Conservation (phyloP, 2,113 vertebrate genomes). For the human region GRCh38 chrX:31074501-31075000, state of each 20-base stretch:
- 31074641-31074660: not conserved
- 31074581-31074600: slow-evolving; percentile 42
- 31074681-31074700: not conserved
- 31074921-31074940: not conserved
- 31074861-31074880: not conserved
- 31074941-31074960: not conserved
- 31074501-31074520: slow-evolving; percentile 29
- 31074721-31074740: slow-evolving; percentile 22
- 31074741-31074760: slow-evolving; percentile 25
- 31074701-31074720: slow-evolving; percentile 27
- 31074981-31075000: not conserved
- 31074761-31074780: not conserved
- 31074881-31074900: not conserved
- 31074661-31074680: not conserved
- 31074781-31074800: not conserved
- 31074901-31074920: not conserved
- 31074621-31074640: slow-evolving; percentile 11
- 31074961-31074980: not conserved
- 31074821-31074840: not conserved
- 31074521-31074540: slow-evolving; percentile 28
- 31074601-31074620: slow-evolving; percentile 23
- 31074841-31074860: not conserved
- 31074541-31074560: slow-evolving; percentile 26
- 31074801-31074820: not conserved
- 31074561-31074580: slow-evolving; percentile 14